Percentiles rank a stretch among this genome's conserved stretches.
Conservation (phyloP, 1,140 invertebrate genomes). For the Drosophila tropicalis region DNA sequence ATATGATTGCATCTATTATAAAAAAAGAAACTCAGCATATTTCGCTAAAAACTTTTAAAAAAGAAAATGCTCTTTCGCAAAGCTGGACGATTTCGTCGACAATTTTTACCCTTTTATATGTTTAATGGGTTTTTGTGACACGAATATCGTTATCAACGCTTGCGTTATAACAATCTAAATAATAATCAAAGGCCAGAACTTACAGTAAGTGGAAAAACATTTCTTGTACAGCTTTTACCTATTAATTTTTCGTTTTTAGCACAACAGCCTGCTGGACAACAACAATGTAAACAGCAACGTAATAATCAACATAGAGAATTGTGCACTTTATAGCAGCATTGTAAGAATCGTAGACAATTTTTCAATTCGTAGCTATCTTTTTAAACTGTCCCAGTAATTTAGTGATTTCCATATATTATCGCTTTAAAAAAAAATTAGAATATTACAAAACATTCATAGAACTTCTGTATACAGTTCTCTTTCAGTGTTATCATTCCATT, state of each 20-base stretch:
- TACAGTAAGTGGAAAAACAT: conserved; percentile 42
- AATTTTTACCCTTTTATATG: conserved; percentile 72
- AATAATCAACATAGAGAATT: conserved; percentile 72
- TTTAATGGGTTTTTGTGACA: conserved; percentile 79
- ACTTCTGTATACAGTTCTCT: neutral
- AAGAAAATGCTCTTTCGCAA: conserved; percentile 72
- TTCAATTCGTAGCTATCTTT: neutral
- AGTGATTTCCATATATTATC: too few relatives aligned
- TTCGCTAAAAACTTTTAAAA: neutral
- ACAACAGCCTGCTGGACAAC: conserved; percentile 61
- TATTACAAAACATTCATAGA: neutral
- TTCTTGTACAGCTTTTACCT: neutral
- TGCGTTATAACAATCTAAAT: conserved; percentile 64
- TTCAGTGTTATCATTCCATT: too few relatives aligned
- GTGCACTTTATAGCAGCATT: conserved; percentile 59
- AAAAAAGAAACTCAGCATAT: neutral
- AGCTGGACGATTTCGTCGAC: conserved; percentile 58
- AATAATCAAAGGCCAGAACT: conserved; percentile 54
- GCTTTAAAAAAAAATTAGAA: too few relatives aligned
- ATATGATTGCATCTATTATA: conserved; percentile 1
- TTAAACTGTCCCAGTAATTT: too few relatives aligned
- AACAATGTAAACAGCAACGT: conserved; percentile 70
- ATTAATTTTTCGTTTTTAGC: conserved; percentile 12
- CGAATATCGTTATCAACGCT: conserved; percentile 68
- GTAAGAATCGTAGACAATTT: conserved; percentile 39